Evolutionary conservation across 2,797 vertebrate species (phyloP).

Genomic region (Phoeniculus purpureus): DNA sequence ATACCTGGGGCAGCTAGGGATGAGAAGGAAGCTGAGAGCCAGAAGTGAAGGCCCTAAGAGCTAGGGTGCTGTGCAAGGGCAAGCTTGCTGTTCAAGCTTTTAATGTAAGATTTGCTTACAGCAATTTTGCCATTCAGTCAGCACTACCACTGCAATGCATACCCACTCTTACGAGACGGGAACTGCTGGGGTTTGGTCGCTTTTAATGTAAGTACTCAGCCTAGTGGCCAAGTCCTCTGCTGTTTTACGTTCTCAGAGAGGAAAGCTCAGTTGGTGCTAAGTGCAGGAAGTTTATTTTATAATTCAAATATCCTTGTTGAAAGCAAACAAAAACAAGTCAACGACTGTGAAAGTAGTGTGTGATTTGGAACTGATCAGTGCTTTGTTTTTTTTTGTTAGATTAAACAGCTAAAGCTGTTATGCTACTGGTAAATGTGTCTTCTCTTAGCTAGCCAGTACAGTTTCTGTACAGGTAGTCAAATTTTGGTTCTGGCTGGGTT

Average conservation of each 20-base stretch:
- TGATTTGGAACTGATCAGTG: not conserved
- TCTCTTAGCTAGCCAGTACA: not conserved
- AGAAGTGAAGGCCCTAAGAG: not conserved
- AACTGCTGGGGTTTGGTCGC: not conserved
- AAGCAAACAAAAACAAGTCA: not conserved
- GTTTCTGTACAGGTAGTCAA: not conserved
- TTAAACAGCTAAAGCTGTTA: not conserved
- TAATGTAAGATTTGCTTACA: not conserved
- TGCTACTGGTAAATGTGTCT: not conserved
- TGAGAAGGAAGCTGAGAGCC: not conserved
- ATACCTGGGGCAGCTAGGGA: not conserved
- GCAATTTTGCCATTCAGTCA: not conserved
- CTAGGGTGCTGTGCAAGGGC: not conserved
- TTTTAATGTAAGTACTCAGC: not conserved
- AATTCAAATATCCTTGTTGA: not conserved
- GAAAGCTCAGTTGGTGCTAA: not conserved
- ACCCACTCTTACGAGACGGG: not conserved
- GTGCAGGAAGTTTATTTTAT: not conserved
- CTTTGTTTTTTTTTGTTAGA: not conserved
- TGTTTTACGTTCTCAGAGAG: not conserved
- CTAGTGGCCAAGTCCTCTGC: not conserved
- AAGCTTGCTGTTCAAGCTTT: not conserved
- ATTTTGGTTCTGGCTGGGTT: not conserved
- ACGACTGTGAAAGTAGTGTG: accelerated
- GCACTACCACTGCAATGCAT: not conserved